phyloP scores from a whole-genome alignment of 2,113 vertebrate genomes.

The Campylomormyrus numenius region DNA sequence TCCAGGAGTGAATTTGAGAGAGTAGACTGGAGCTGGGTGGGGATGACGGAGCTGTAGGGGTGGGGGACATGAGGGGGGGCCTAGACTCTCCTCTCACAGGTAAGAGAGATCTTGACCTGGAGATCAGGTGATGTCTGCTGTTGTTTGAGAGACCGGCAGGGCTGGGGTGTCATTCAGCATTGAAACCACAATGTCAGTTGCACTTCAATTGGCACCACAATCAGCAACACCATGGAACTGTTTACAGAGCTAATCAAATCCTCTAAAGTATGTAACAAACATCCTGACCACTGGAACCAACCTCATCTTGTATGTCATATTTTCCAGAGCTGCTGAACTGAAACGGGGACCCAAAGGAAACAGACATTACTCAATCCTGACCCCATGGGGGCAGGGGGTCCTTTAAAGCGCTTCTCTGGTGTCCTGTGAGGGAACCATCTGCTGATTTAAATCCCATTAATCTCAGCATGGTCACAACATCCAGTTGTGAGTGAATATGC shows the following conservation, averaged over 20 bases:
- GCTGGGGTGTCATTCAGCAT: background rate
- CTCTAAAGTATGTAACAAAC: slow-evolving; percentile 18
- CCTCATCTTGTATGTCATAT: background rate
- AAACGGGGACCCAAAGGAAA: background rate
- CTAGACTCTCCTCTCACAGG: background rate
- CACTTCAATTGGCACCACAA: background rate
- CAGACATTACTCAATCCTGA: slow-evolving; percentile 3
- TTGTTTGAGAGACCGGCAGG: background rate
- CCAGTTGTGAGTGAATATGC: background rate
- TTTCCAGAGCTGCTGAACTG: background rate
- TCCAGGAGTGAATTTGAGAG: background rate
- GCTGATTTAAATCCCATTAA: slow-evolving; percentile 6
- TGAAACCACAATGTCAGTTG: background rate
- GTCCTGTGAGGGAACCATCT: background rate
- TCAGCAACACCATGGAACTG: background rate
- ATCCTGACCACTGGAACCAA: background rate
- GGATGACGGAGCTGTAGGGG: background rate
- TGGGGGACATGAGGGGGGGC: background rate
- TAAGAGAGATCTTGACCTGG: background rate
- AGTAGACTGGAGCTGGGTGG: background rate
- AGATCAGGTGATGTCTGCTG: background rate
- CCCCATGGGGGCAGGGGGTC: background rate
- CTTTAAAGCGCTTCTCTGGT: background rate
- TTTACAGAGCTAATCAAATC: slow-evolving; percentile 27
- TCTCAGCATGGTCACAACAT: slow-evolving; percentile 5